phyloP scores from a whole-genome alignment of 2,113 vertebrate species.

The Jaculus jaculus region DNA sequence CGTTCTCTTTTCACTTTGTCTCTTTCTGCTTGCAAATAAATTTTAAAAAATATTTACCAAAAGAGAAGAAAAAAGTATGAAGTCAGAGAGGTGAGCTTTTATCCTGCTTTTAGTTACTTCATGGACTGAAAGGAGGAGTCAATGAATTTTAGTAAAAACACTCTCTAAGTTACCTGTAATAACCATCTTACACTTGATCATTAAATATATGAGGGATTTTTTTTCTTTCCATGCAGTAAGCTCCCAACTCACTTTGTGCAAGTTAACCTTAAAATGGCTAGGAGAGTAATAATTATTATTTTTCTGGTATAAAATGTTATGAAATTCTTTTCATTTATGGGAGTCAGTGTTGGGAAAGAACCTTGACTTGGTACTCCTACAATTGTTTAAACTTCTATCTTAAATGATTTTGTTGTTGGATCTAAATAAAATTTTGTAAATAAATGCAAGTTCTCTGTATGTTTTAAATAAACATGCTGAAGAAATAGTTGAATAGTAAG shows the following conservation, averaged over 20 bases:
- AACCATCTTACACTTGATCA: not conserved
- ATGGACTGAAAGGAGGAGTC: not conserved
- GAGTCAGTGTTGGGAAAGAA: not conserved
- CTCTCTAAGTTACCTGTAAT: not conserved
- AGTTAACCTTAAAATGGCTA: not conserved
- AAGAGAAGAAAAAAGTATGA: too few species aligned
- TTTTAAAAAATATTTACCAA: too few species aligned
- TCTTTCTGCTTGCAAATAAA: too few species aligned
- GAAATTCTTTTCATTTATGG: constrained; percentile 8
- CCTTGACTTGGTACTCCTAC: not conserved
- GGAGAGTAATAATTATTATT: not conserved
- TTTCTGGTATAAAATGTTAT: not conserved
- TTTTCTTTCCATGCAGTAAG: not conserved
- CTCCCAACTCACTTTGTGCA: not conserved
- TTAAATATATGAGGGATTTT: not conserved
- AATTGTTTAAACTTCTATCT: not conserved
- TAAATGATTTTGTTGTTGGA: constrained; percentile 7
- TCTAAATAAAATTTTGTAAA: constrained; percentile 36
- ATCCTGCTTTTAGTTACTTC: not conserved
- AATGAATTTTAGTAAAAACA: not conserved
- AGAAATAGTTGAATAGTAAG: constrained; percentile 24
- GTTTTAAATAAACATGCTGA: not conserved
- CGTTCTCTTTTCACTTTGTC: too few species aligned
- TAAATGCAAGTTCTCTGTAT: not conserved
- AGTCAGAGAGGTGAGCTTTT: too few species aligned